These are phyloP conservation scores for Xenopus tropicalis DNA, from an alignment of 2,113 vertebrate genomes.

Conservation along the genomic window DNA sequence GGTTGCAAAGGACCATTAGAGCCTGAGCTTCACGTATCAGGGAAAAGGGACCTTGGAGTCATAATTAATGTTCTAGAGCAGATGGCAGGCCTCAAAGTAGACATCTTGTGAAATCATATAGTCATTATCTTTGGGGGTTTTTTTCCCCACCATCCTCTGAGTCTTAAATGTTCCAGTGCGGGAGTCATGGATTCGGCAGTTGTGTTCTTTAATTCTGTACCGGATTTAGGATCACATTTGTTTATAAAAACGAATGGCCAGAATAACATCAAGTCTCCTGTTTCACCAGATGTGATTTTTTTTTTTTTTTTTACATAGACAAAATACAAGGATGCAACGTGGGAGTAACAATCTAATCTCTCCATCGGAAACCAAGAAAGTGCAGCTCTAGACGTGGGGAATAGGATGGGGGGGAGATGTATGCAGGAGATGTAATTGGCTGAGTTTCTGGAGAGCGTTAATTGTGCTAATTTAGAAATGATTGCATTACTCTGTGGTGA, in stretches of 20 bases:
- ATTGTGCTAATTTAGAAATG: constrained; percentile 41
- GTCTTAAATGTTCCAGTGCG: constrained; percentile 13
- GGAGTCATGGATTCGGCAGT: not conserved
- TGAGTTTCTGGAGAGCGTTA: constrained; percentile 19
- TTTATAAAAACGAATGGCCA: constrained; percentile 42
- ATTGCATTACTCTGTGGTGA: constrained; percentile 36
- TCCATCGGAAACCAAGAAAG: constrained; percentile 25
- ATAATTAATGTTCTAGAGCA: constrained; percentile 25
- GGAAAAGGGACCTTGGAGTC: constrained; percentile 1
- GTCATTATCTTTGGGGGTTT: constrained; percentile 22
- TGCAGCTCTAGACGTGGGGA: not conserved
- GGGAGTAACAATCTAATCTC: constrained; percentile 37
- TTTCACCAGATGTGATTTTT: constrained; percentile 36
- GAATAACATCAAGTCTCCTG: constrained; percentile 33
- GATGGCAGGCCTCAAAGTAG: constrained; percentile 23
- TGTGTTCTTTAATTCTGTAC: constrained; percentile 18
- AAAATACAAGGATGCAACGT: constrained; percentile 28
- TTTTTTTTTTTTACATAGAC: constrained; percentile 29
- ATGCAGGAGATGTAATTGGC: constrained; percentile 23
- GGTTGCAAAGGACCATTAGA: not conserved
- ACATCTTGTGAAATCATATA: constrained; percentile 15
- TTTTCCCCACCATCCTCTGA: constrained; percentile 8
- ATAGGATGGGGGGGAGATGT: not conserved
- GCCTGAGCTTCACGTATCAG: constrained; percentile 17
- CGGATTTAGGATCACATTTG: constrained; percentile 32